A percentile compares a stretch with the other conserved stretches of the same genome.
Evolutionary conservation across 2,888 invertebrate genomes (phyloP).

Genomic region (Mamestra brassicae): DNA sequence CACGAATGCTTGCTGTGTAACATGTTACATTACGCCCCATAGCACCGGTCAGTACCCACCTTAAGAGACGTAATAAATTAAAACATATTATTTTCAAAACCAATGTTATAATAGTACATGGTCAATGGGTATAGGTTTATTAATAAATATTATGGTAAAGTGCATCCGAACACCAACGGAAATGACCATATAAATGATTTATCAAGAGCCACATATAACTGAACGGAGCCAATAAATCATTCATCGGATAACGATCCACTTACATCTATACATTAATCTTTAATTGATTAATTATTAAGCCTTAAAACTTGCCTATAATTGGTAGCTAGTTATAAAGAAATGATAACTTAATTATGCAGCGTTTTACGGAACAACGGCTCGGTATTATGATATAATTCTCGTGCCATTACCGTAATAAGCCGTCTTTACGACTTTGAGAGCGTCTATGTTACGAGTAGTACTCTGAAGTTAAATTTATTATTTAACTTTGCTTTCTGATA

Average conservation of each 20-base stretch:
- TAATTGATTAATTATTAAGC: slow-evolving; percentile 50
- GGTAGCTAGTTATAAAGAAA: slow-evolving; percentile 39
- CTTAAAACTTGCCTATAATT: slow-evolving; percentile 43
- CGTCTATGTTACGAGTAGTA: slow-evolving; percentile 11
- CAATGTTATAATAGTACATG: background rate
- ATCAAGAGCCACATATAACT: slow-evolving; percentile 18
- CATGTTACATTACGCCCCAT: too few relatives aligned
- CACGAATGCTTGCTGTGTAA: too few relatives aligned
- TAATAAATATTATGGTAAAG: slow-evolving; percentile 4
- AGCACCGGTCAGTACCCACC: too few relatives aligned
- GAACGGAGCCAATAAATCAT: slow-evolving; percentile 36
- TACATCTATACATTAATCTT: slow-evolving; percentile 29
- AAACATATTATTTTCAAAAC: too few relatives aligned
- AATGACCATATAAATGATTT: slow-evolving; percentile 29
- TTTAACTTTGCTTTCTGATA: slow-evolving; percentile 27
- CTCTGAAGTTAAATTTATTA: slow-evolving; percentile 42
- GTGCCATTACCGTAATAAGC: slow-evolving; percentile 34
- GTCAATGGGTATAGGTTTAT: background rate
- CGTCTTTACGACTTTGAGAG: slow-evolving; percentile 14
- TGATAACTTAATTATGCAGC: slow-evolving; percentile 33
- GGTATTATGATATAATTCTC: slow-evolving; percentile 33
- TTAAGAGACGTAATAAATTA: too few relatives aligned
- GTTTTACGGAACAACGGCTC: slow-evolving; percentile 30
- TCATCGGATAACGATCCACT: slow-evolving; percentile 41
- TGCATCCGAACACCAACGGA: slow-evolving; percentile 14